Base-by-base conservation (phyloP, 2,797 vertebrate genomes). In the Hipposideros larvatus region DNA sequence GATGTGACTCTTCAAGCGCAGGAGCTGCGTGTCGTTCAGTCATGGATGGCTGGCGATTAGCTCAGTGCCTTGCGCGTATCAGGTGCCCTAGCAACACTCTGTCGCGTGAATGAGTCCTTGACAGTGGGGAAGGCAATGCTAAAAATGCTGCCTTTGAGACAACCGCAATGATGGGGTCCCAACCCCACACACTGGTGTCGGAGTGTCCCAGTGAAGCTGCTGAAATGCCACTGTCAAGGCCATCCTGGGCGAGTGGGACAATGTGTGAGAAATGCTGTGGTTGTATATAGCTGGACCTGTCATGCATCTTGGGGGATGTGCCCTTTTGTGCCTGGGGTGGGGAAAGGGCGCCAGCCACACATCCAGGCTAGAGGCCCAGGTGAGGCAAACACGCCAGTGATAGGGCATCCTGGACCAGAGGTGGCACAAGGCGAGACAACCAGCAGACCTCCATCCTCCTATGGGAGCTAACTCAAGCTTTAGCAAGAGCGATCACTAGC, bases 271-370 rank as follows among this genome's bases (percentile, higher is more conserved):
- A 34, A 8, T 0, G 8, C 31, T 2, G 43, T 26, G 65, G 61
- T 7, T 26, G 15, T 4, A 5, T 0, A 19, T 4, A 1, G 63
- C 78, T 37, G 57, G 59, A 22, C 63, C 22, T 41, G 68, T 68
- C 41, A 3, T 0, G 2, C 0, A 4, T 22, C 65, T 15, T n/a
- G 9, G 46, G 31, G 83, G n/a, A 53, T 15, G 13, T 5, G 41
- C 14, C 86, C 63, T 46, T 22, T 10, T 0, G 59, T 8, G 48
- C 24, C 63, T 18, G 24, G 46, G 37, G 4, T 1, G 59, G 61
- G 75, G 43, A 65, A 66, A 46, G 70, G 53, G 15, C 4, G 46
- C 7, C 24, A 53, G 75, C 55, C 68, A 14, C 13, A 2, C 3
- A 18, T 21, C 31, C 7, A 7, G 68, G 68, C 57, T 2, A 1